These are phyloP conservation scores for Chrysolina haemoptera DNA, from an alignment of 2,888 invertebrate genomes.

Conservation along the genomic window DNA sequence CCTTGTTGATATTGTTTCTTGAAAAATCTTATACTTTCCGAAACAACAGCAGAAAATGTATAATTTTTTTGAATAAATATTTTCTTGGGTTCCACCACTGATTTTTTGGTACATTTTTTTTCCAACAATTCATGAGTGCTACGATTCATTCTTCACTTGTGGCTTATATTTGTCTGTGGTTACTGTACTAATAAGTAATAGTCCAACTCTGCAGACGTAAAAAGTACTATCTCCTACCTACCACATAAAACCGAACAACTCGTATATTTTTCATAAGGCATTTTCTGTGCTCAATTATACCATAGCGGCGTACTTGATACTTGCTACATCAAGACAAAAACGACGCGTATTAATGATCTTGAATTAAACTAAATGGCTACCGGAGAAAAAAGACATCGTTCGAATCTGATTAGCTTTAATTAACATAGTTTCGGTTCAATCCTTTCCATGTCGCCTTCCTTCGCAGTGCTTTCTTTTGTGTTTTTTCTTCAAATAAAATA, in stretches of 20 bases:
- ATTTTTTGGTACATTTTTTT: too few species aligned
- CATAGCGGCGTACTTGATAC: constrained; percentile 52
- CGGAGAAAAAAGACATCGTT: constrained; percentile 58
- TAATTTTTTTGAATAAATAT: too few species aligned
- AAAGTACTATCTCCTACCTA: constrained; percentile 24
- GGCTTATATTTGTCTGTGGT: too few species aligned
- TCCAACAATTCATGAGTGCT: too few species aligned
- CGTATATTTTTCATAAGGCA: constrained; percentile 51
- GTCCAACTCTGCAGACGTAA: neutral
- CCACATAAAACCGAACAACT: constrained; percentile 43
- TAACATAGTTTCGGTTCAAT: constrained; percentile 57
- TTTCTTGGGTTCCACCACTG: too few species aligned
- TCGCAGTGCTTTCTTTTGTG: constrained; percentile 33
- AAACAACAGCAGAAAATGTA: too few species aligned
- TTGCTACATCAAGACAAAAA: constrained; percentile 51
- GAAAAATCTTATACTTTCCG: too few species aligned
- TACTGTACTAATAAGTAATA: too few species aligned
- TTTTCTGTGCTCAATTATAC: constrained; percentile 55
- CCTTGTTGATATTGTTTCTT: too few species aligned
- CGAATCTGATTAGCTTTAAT: constrained; percentile 61
- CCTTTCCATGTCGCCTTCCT: constrained; percentile 42
- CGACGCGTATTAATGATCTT: constrained; percentile 59
- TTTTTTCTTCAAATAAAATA: constrained; percentile 32
- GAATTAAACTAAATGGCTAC: constrained; percentile 58
- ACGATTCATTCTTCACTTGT: too few species aligned